These are phyloP conservation scores for Hydrozoanthus tunicans DNA, from an alignment of 64 coral and sea anemone genomes.

Conservation along the genomic window DNA sequence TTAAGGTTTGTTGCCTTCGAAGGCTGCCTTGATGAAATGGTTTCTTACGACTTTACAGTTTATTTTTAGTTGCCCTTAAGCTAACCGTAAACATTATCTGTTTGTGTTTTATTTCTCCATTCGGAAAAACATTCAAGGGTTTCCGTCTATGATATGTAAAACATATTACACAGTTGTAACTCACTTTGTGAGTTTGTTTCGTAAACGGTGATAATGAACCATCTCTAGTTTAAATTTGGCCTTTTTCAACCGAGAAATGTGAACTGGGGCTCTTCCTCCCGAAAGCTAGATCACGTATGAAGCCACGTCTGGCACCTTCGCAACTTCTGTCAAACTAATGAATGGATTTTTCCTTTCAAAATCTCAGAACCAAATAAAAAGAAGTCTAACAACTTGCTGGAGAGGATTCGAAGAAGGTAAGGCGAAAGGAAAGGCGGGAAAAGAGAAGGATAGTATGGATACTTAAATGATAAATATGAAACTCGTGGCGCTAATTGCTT, in stretches of 20 bases:
- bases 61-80: conserved; percentile 61
- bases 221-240: not conserved
- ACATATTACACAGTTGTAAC: not conserved
- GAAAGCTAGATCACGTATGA: not conserved
- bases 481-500: conserved; percentile 44
- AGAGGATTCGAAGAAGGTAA: conserved; percentile 26
- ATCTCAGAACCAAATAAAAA: conserved; percentile 31
- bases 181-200: not conserved
- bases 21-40: not conserved
- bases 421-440: not conserved
- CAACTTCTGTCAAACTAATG: conserved; percentile 36
- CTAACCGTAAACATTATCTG: conserved; percentile 47
- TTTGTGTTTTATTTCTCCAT: conserved; percentile 51
- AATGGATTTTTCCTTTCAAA: conserved; percentile 42
- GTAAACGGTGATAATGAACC: not conserved
- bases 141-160: conserved; percentile 20
- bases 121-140: conserved; percentile 15
- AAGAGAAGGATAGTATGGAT: not conserved
- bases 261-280: not conserved
- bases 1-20: not conserved
- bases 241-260: too few relatives aligned
- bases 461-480: conserved; percentile 23
- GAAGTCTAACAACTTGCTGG: not conserved
- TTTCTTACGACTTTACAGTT: conserved; percentile 10
- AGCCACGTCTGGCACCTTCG: conserved; percentile 10